Conservation (phyloP, 2,888 invertebrate species). For the Orgyia antiqua region DNA sequence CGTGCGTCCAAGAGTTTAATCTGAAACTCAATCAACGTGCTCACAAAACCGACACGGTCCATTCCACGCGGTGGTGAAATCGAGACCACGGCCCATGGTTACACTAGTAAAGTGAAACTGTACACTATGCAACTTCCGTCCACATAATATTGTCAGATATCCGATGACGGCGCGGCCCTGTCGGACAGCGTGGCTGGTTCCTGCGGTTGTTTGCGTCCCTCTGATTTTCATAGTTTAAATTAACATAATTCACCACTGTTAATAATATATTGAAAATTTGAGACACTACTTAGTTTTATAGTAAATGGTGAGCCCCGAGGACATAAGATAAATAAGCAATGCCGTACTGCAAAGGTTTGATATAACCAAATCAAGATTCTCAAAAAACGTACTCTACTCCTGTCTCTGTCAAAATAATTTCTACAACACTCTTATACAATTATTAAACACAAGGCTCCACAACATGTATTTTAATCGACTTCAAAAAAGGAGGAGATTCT, state of each 20-base stretch:
- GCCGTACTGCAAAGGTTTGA: no score
- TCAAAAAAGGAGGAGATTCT: no score
- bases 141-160: conserved; percentile 56
- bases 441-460: no score
- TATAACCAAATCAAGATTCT: no score
- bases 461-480: no score
- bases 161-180: conserved; percentile 48
- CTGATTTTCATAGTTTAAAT: conserved; percentile 27
- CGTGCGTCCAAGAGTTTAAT: conserved; percentile 38
- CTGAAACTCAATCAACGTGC: conserved; percentile 64
- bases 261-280: no score
- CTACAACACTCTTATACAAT: no score
- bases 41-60: conserved; percentile 57
- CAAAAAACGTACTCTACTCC: no score
- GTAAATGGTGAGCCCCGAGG: no score
- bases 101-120: conserved; percentile 61
- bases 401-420: no score
- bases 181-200: conserved; percentile 31
- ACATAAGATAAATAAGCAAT: no score
- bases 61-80: conserved; percentile 53
- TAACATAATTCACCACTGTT: conserved; percentile 11
- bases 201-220: conserved; percentile 54
- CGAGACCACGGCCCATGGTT: conserved; percentile 53
- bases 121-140: conserved; percentile 71
- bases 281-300: no score